Evolutionary conservation across 1,140 invertebrate species (phyloP).

Genomic region (Euwallacea similis): DNA sequence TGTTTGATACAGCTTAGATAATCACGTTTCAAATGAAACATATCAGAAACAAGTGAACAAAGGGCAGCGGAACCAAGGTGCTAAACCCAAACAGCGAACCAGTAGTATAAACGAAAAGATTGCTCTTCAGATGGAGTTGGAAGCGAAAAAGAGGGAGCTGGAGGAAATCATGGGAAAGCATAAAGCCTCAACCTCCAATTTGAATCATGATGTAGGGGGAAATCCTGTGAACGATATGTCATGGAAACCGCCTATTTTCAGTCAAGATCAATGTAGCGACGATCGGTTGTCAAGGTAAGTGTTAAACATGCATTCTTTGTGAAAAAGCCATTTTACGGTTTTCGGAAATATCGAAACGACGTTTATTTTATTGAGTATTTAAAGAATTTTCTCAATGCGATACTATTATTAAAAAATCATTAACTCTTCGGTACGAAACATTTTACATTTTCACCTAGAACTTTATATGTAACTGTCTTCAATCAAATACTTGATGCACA

Average conservation of each 20-base stretch:
- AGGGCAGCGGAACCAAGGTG: slow-evolving; percentile 44
- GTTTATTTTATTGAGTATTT: too few relatives aligned
- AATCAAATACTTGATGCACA: background rate
- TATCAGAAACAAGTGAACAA: slow-evolving; percentile 49
- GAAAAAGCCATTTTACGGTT: too few relatives aligned
- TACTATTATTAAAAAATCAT: too few relatives aligned
- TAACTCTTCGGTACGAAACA: too few relatives aligned
- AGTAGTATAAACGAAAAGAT: slow-evolving; percentile 44
- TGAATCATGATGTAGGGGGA: slow-evolving; percentile 49
- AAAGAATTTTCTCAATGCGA: background rate
- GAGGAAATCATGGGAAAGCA: slow-evolving; percentile 56
- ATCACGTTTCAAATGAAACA: slow-evolving; percentile 29
- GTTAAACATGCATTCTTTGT: background rate
- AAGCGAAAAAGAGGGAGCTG: slow-evolving; percentile 53
- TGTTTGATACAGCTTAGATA: slow-evolving; percentile 24
- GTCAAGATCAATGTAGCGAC: slow-evolving; percentile 36
- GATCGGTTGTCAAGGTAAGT: slow-evolving; percentile 45
- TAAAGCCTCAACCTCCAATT: slow-evolving; percentile 51
- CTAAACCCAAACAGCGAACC: slow-evolving; percentile 37
- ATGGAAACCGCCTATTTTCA: slow-evolving; percentile 34
- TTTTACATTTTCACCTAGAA: background rate
- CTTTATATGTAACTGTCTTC: background rate
- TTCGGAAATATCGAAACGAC: too few relatives aligned
- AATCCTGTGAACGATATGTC: slow-evolving; percentile 32
- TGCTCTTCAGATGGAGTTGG: slow-evolving; percentile 48